These are phyloP conservation scores for Stegodyphus mimosarum DNA, from an alignment of 1,140 invertebrate species.

Conservation along the genomic window DNA sequence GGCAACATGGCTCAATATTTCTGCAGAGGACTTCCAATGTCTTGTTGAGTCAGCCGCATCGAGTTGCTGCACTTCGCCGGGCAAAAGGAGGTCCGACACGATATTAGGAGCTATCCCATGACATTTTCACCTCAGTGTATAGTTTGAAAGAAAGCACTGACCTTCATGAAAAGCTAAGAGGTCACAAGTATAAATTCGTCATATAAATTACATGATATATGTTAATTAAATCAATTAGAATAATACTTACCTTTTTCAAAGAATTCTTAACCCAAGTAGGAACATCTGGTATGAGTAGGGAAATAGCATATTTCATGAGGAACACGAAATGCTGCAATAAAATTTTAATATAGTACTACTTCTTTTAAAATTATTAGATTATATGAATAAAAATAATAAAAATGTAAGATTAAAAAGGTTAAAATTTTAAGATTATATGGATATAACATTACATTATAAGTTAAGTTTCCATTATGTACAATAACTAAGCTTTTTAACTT, in stretches of 20 bases:
- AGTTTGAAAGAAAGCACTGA: neutral
- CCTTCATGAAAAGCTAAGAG: neutral
- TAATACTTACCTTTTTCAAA: constrained; percentile 66
- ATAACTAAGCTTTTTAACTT: neutral
- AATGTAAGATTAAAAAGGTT: neutral
- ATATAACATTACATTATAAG: neutral
- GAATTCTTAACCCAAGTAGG: constrained; percentile 65
- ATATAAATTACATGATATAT: neutral
- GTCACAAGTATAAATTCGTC: neutral
- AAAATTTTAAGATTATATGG: neutral
- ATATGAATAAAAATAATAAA: too few relatives aligned
- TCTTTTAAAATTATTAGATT: neutral
- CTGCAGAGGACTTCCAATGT: neutral
- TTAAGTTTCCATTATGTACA: neutral
- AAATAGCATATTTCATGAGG: constrained; percentile 67
- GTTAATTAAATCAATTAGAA: neutral
- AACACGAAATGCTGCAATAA: constrained; percentile 69
- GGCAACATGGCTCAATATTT: too few relatives aligned
- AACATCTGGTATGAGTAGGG: constrained; percentile 68
- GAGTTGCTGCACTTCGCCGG: too few relatives aligned
- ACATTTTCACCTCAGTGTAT: too few relatives aligned
- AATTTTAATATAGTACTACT: neutral
- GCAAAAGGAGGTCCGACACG: too few relatives aligned
- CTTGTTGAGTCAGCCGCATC: too few relatives aligned
- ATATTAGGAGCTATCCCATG: too few relatives aligned